Evolutionary conservation across 2,113 vertebrate genomes (phyloP), one percentile per base, ranked within the genome.

Genomic region (Columba janthina): DNA sequence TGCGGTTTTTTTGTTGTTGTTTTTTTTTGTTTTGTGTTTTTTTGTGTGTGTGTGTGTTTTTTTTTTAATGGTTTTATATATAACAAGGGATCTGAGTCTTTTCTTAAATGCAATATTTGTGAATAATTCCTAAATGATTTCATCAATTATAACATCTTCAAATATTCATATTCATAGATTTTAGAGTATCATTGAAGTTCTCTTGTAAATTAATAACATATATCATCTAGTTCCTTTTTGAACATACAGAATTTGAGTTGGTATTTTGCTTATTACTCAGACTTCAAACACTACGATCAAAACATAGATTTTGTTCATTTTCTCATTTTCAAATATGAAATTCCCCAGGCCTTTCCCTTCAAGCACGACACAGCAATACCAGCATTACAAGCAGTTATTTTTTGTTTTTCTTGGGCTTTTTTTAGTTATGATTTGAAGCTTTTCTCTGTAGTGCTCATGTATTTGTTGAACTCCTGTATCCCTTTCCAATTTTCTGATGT

Each of bases 231-330:
- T 80, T 87, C 7, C 6, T 77, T 81, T 80, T 81, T 75, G 56
- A 67, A 78, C n/a, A 74, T 64, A 61, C 5, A 7, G 29, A 71
- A 12, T 66, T 53, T 34, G n/a, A 81, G 6, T 3, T 75, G 9
- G 28, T 51, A 44, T 90, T 93, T 95, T 95, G 81, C 51, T 83
- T 77, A 53, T 21, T 44, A 74, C 12, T 74, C 34, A 72, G 80
- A 67, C 15, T 89, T 92, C 89, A 87, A 92, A 92, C 18, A 60
- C 12, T 56, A 4, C 62, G 65, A 90, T 90, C 56, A 81, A 92
- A 94, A 87, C 69, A 89, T 3, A 89, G 38, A 84, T 92, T 90
- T 92, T 71, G 17, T 90, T 92, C 38, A 65, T 77, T 88, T 92
- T 21, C 12, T 87, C 21, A 87, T 90, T 93, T 94, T 87, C 31